Evolutionary conservation across 2,797 vertebrate species (phyloP), one percentile per base, ranked within the genome.

Genomic region (Perodicticus potto): DNA sequence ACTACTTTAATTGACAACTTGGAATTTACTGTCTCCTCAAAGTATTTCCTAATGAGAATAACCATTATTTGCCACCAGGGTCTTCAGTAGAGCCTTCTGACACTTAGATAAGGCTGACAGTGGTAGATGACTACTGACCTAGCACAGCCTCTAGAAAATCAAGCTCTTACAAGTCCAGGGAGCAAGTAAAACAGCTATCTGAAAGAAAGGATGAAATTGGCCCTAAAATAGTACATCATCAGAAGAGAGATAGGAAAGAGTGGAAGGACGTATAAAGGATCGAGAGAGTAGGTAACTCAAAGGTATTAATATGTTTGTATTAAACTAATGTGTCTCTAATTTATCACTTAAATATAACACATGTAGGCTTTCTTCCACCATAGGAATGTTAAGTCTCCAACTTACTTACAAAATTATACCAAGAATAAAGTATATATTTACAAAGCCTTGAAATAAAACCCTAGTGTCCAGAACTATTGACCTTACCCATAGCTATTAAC

Each of bases 341-440:
- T 81, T 93, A 96, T 93, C 65, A 96, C 78, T 96, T 97, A 96
- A 96, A 95, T 67, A 97, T 87, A 83, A 96, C 0, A 92, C 89
- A 95, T 95, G 83, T 43, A 97, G 27, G 70, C 55, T 94, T 98
- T 86, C 93, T 97, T 97, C 89, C 97, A 96, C 96, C 91, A 93
- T 74, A 97, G 86, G 84, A 98, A 97, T 88, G 95, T 65, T 70
- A 97, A 89, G 70, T 97, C 94, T 97, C 95, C 86, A 97, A 96
- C 77, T 80, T 93, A 97, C 73, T 94, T 78, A 77, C 40, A 76
- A 95, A 96, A 94, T 96, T 97, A 97, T 93, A 93, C 25, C 29
- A 93, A 95, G 77, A 94, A 93, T 96, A 97, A 97, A 97, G 97
- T 85, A 0, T 77, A 1, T 83, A 92, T 96, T 90, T 97, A 95